Base-by-base conservation (phyloP, 2,888 invertebrate genomes). In the Bembecia ichneumoniformis region DNA sequence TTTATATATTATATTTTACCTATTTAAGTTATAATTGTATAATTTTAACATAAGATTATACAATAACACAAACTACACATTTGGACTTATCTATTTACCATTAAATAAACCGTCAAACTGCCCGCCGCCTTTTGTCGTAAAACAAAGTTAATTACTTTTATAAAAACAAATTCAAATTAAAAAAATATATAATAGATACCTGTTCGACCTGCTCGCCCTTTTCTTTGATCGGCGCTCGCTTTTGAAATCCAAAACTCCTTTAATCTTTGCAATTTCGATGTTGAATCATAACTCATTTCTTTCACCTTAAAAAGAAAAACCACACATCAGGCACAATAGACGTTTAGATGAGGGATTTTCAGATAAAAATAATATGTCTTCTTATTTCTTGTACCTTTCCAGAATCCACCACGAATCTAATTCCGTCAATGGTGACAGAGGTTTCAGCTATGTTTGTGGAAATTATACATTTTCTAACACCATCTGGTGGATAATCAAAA, bases 371-470 rank as follows among this genome's bases (percentile, higher is more conserved):
- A n/a, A 51, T 15, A 36, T n/a, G n/a, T 13, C 13, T 28, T 9
- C 3, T 15, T 10, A 14, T n/a, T 40, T 28, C 2, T 16, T 20
- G 17, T 28, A 94, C 96, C 89, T 97, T 98, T 28, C 99, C 99
- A 2, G 98, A 98, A 77, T 99, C 99, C 0, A 96, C 91, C 0
- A 99, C 99, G 81, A 99, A 99, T 65, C 99, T 89, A 49, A 99
- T 94, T 0, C 99, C 99, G 73, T 99, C 99, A 49, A 99, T 98
- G 0, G 99, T 99, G 3, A 99, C 94, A 0, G 98, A 98, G 0
- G 99, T 99, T 87, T 99, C 99, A 0, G 99, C 98, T 51, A 99
- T 99, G 70, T 99, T 99, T 1, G 99, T 99, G 0, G 98, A 96
- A 1, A 99, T 92, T 53, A 99, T 96, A 74, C 98, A 99, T 75